These are phyloP conservation scores for Mionectes olivaceus DNA, from an alignment of 2,797 vertebrate genomes.

Conservation along the genomic window DNA sequence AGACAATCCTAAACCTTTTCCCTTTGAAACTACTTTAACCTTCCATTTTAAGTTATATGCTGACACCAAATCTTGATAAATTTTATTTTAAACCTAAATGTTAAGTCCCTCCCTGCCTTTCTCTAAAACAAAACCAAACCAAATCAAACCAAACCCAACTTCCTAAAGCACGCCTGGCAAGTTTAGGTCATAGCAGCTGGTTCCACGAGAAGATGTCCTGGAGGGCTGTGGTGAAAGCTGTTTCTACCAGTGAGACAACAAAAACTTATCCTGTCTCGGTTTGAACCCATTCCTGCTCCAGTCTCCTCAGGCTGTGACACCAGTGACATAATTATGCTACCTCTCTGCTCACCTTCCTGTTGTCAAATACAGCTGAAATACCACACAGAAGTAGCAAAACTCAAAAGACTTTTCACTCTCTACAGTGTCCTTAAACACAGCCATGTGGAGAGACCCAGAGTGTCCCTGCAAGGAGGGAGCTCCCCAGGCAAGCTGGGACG, in stretches of 20 bases:
- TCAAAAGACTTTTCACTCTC: neutral
- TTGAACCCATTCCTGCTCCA: neutral
- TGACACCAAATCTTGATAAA: neutral
- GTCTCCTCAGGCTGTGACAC: neutral
- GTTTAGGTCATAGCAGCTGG: neutral
- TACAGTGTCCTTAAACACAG: neutral
- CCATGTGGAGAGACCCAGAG: fast-evolving
- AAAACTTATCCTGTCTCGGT: neutral
- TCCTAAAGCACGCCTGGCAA: neutral
- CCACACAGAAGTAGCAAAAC: neutral
- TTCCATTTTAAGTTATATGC: neutral
- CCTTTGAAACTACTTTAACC: neutral
- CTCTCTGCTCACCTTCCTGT: neutral
- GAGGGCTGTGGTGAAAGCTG: neutral
- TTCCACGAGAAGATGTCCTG: neutral
- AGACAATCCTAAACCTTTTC: neutral
- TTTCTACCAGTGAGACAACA: neutral
- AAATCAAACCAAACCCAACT: neutral
- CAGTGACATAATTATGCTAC: neutral
- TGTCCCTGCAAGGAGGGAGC: fast-evolving
- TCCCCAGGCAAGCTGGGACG: fast-evolving
- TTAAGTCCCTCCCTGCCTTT: neutral
- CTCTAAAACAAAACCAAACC: neutral
- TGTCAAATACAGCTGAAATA: neutral
- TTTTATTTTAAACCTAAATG: neutral